Base-by-base conservation (phyloP, 2,888 invertebrate species). In the Liopterus haemorrhoidalis region DNA sequence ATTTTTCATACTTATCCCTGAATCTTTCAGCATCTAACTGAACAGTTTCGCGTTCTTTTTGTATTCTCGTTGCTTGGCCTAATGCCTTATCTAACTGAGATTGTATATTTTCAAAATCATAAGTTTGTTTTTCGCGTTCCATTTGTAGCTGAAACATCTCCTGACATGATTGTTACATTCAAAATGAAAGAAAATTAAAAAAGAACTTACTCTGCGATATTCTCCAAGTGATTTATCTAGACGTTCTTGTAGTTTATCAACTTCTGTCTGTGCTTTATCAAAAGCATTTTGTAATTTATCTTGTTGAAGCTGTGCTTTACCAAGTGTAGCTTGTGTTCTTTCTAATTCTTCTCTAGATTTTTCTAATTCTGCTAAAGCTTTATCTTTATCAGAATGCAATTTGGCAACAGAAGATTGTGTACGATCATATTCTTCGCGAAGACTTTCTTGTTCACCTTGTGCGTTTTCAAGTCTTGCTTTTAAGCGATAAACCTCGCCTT, bases 391-490 rank as follows among this genome's bases (percentile, higher is more conserved):
- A 21, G 86, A 84, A 65, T 90, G 90, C 55, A 91, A 76, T 50
- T 91, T 79, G 50, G 86, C 85, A 49, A 91, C 81, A 39, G 85
- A 79, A 24, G 85, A 78, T 67, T 92, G 91, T 24, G 86, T 78
- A 50, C 88, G 79, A 66, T 94, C 93, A 65, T 92, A 82, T 68
- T 94, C 93, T 64, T 93, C 92, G 52, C 90, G 85, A 55, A 93
- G 74, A 64, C 89, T 91, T 63, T 92, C 91, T 64, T 91, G 90
- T 70, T 94, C 93, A 48, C 88, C 88, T 73, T 92, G 91, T 67
- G 92, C 91, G 73, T 93, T 93, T 73, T 93, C 93, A 61, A 93
- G 74, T 64, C 92, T 85, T 27, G 93, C 93, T 68, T 93, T 93
- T 57, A 93, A 75, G 67, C 93, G 82, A 64, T 93, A 93, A 24